Evolutionary conservation across 64 coral and sea anemone species (phyloP), one percentile per base, ranked within the genome.

Genomic region (Pocillopora verrucosa): DNA sequence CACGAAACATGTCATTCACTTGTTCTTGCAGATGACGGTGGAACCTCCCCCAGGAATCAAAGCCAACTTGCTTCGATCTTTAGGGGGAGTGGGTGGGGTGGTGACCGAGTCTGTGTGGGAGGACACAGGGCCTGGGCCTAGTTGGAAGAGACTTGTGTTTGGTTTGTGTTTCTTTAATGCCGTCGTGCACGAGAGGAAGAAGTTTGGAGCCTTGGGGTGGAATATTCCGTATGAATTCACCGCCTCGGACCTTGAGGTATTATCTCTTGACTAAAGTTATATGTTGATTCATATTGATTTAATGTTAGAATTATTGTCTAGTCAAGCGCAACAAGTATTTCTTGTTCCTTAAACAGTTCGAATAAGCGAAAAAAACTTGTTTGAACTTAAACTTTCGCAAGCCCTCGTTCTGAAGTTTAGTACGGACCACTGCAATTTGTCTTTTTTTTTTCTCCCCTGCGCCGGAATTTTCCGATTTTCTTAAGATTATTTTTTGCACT

Each of bases 111-210:
- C 87, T 80, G 78, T 95, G 1, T 99, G 92, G 67, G 96, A 95
- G 25, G 96, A 99, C 83, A 62, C 90, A 11, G 84, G 83, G 45
- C 93, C 88, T 67, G 96, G 96, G 34, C 91, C 91, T 3, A 88
- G 78, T 22, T 99, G 96, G 96, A 99, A 95, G 82, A 95, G 73
- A 88, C 78, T 99, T 5, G 63, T 99, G 16, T 99, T 99, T 93
- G 96, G 96, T 7, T 82, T 99, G 86, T 99, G 96, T 88, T 89
- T 99, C n/a, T 95, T 99, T 70, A 99, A 99, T 37, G 93, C 96
- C 5, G 84, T 99, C 76, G 91, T 99, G 9, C 96, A 99, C 69
- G 96, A 99, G 72, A 86, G 96, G 59, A 99, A 93, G 86, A 93
- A 93, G 38, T 99, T 99, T 36, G 93, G 91, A 34, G 93, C 96